Evolutionary conservation across 2,797 vertebrate genomes (phyloP).

Genomic region (Karalla daura): DNA sequence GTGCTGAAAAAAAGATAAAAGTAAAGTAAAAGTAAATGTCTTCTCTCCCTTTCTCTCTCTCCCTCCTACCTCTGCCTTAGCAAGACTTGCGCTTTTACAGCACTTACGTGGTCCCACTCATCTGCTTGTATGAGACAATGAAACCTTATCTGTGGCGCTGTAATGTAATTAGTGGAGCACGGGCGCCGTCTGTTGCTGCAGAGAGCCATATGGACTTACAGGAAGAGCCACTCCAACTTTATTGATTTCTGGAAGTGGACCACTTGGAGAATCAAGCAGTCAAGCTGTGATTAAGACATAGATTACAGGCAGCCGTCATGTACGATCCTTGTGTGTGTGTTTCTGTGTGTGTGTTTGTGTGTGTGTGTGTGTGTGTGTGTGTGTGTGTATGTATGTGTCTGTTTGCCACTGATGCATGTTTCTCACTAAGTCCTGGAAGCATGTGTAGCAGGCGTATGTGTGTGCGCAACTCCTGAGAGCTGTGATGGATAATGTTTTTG

Average conservation of each 20-base stretch:
- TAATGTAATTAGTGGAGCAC: conserved; percentile 54
- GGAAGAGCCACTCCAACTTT: conserved; percentile 48
- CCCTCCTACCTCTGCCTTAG: conserved; percentile 7
- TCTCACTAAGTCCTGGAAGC: background rate
- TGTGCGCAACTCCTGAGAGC: conserved; percentile 29
- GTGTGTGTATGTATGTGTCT: background rate
- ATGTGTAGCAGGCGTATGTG: conserved; percentile 17
- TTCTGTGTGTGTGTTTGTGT: background rate
- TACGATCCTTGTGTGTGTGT: background rate
- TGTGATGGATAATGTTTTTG: conserved; percentile 53
- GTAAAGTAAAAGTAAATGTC: conserved; percentile 1
- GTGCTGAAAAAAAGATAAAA: background rate
- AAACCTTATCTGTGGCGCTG: conserved; percentile 45
- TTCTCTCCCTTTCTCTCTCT: background rate
- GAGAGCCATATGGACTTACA: conserved; percentile 50
- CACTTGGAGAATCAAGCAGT: conserved; percentile 24
- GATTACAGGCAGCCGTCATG: conserved; percentile 30
- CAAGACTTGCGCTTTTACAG: conserved; percentile 32
- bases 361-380: background rate
- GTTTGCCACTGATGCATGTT: background rate
- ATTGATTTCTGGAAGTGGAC: conserved; percentile 60
- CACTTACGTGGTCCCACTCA: conserved; percentile 13
- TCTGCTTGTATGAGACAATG: conserved; percentile 37
- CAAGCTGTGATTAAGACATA: conserved; percentile 35
- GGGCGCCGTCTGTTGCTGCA: conserved; percentile 33